A percentile compares a stretch with the other conserved stretches of the same genome.
phyloP scores from a whole-genome alignment of 2,797 vertebrate genomes.

The Vireo griseus region DNA sequence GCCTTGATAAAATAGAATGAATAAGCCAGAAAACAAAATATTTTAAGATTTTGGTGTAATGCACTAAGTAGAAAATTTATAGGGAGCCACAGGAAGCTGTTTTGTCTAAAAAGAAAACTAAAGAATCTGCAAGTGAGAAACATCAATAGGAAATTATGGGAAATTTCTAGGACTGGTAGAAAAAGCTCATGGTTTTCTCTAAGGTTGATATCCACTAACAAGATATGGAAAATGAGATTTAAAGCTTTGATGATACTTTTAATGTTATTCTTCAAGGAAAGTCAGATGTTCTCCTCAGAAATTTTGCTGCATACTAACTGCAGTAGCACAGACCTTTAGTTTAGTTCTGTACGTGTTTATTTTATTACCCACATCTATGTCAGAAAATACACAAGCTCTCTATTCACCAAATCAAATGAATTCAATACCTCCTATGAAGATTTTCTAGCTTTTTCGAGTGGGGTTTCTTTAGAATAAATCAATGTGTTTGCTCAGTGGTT shows the following conservation, averaged over 20 bases:
- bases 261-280: background rate
- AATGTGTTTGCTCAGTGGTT: background rate
- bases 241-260: background rate
- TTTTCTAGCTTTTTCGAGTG: background rate
- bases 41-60: background rate
- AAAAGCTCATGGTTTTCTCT: background rate
- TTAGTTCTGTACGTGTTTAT: background rate
- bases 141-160: background rate
- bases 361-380: background rate
- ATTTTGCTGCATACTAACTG: background rate
- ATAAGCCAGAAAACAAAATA: background rate
- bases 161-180: background rate
- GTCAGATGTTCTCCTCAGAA: background rate
- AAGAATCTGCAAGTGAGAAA: background rate
- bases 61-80: background rate
- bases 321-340: background rate
- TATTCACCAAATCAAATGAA: background rate
- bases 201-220: background rate
- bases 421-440: background rate
- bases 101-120: background rate
- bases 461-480: conserved; percentile 26
- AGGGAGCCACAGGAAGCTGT: background rate
- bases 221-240: background rate
- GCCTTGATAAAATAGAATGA: background rate
- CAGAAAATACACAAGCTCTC: background rate